Base-by-base conservation (phyloP, 2,113 vertebrate species). In the Falco punctatus region DNA sequence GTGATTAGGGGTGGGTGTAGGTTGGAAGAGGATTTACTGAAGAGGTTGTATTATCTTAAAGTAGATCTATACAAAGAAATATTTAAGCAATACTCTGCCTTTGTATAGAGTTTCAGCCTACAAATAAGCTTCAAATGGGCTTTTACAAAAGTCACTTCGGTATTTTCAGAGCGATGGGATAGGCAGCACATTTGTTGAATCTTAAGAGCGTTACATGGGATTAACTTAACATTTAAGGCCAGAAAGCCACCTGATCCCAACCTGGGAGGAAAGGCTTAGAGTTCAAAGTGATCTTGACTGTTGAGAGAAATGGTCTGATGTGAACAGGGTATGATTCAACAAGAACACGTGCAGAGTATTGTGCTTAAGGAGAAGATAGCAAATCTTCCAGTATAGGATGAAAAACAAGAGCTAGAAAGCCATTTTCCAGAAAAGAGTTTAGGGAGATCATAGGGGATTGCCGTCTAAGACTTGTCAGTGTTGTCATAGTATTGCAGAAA, bases 31-130 rank as follows among this genome's bases (percentile, higher is more conserved):
- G 94, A 92, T 91, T 97, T 94, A 74, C 66, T 80, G 83, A 88
- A 97, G 95, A 96, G 90, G 88, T 92, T 90, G 75, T 80, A 66
- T 92, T 95, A 77, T 91, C 84, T 90, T 82, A 66, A 96, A 91
- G 57, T 52, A 75, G 64, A 91, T 81, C 78, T 96, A 16, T 64
- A 89, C 91, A 95, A 91, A 91, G 74, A 94, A 85, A 66, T 62
- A 81, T 85, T 96, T 94, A 81, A 95, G 94, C 55, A 90, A 92
- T 91, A 69, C 62, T 94, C 70, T 95, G 65, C 78, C 57, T 95
- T 96, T 96, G 85, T 93, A 30, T 42, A 62, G 62, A 72, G 40
- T 80, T 91, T 90, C 74, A 90, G 40, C 38, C 81, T 73, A 54
- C 57, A 82, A 87, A 82, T 61, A 69, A 58, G 54, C 58, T 94